phyloP scores from a whole-genome alignment of 2,113 vertebrate species.

The Miniopterus natalensis region DNA sequence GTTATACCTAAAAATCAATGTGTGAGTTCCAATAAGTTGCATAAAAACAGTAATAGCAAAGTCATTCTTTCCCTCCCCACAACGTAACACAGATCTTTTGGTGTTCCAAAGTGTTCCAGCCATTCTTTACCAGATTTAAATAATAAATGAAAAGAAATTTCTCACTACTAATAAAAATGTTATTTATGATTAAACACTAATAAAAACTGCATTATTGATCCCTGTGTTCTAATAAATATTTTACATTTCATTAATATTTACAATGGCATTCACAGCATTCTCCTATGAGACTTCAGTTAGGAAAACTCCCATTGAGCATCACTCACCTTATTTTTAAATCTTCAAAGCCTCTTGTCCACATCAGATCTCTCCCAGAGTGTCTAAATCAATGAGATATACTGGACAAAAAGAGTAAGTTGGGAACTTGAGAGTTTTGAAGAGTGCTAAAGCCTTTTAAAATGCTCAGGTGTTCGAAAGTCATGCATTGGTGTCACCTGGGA shows the following conservation, averaged over 20 bases:
- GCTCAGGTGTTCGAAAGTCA: neutral
- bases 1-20: constrained; percentile 74
- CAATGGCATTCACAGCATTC: constrained; percentile 39
- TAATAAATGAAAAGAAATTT: constrained; percentile 56
- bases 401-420: neutral
- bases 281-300: constrained; percentile 30
- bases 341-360: neutral
- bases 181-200: constrained; percentile 57
- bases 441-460: neutral
- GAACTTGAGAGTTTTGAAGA: neutral
- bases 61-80: neutral
- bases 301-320: neutral
- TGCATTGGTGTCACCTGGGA: neutral
- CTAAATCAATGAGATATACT: neutral
- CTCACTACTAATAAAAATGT: constrained; percentile 38
- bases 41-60: constrained; percentile 57
- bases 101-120: constrained; percentile 43
- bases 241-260: constrained; percentile 68
- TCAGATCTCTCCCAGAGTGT: neutral
- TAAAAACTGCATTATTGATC: constrained; percentile 49
- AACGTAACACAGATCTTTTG: constrained; percentile 28
- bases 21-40: constrained; percentile 61
- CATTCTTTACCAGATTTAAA: constrained; percentile 61
- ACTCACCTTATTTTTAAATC: neutral
- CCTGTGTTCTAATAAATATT: constrained; percentile 33